phyloP scores from a whole-genome alignment of 2,113 vertebrate genomes.

The Rhabdornis inornatus region DNA sequence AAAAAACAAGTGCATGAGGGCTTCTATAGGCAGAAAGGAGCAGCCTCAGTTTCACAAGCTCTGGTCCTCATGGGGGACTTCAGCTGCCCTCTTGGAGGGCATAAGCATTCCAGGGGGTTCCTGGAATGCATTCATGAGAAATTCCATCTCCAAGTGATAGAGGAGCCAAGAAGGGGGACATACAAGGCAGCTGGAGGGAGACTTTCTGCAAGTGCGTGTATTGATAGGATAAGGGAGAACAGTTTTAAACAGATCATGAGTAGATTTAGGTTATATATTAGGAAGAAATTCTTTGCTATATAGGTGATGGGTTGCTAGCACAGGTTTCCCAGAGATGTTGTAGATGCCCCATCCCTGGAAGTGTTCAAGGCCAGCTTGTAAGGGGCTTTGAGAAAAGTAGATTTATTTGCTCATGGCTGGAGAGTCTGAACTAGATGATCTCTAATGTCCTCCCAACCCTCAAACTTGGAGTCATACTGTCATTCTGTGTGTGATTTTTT shows the following conservation, averaged over 20 bases:
- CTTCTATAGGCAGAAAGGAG: rapidly evolving
- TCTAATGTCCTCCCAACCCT: background rate
- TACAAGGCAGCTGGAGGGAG: background rate
- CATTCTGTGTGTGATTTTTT: background rate
- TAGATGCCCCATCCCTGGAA: background rate
- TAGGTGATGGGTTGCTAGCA: background rate
- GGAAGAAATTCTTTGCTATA: background rate
- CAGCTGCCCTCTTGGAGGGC: background rate
- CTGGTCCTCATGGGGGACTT: background rate
- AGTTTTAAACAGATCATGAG: background rate
- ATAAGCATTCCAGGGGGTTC: too few species aligned
- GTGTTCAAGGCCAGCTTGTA: background rate
- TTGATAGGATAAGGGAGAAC: background rate
- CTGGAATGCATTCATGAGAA: background rate
- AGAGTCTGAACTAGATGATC: background rate
- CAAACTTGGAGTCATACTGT: background rate
- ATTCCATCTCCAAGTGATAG: background rate
- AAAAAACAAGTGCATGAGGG: too few species aligned
- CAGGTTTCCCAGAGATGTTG: background rate
- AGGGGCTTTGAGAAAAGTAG: background rate
- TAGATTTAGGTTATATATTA: background rate
- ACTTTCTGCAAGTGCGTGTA: background rate
- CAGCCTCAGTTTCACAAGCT: background rate
- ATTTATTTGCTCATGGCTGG: background rate
- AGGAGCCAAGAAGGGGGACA: background rate